Conservation (phyloP, 1,140 invertebrate genomes). For the Polypedilum vanderplanki region DNA sequence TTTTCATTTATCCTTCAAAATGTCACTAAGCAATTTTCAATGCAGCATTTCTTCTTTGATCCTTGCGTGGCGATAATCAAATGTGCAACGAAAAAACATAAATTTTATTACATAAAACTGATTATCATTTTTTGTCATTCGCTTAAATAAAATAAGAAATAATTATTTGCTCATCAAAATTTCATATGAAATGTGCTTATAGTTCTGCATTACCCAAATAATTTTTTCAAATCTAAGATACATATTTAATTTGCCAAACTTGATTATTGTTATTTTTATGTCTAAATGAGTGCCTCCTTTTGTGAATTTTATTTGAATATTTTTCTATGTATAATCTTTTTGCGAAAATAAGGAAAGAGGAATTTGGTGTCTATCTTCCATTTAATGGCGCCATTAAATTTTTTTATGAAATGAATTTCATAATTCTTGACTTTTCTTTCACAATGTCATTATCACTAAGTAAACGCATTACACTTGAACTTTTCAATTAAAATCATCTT, state of each 20-base stretch:
- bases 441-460: background rate
- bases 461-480: background rate
- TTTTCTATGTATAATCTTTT: background rate
- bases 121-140: background rate
- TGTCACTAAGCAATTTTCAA: no score
- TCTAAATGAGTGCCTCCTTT: background rate
- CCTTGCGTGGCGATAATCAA: background rate
- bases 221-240: background rate
- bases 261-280: background rate
- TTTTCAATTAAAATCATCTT: background rate
- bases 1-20: no score
- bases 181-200: no score
- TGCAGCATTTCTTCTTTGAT: background rate
- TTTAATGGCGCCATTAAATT: background rate
- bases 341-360: background rate
- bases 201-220: no score
- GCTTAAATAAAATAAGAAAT: no score
- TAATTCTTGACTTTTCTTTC: background rate
- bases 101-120: background rate
- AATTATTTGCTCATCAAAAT: no score
- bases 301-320: background rate
- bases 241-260: slow-evolving; percentile 14
- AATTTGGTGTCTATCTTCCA: background rate
- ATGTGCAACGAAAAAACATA: background rate
- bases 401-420: no score